These are phyloP conservation scores for Petaurus breviceps DNA, from an alignment of 2,113 vertebrate genomes.

Conservation along the genomic window DNA sequence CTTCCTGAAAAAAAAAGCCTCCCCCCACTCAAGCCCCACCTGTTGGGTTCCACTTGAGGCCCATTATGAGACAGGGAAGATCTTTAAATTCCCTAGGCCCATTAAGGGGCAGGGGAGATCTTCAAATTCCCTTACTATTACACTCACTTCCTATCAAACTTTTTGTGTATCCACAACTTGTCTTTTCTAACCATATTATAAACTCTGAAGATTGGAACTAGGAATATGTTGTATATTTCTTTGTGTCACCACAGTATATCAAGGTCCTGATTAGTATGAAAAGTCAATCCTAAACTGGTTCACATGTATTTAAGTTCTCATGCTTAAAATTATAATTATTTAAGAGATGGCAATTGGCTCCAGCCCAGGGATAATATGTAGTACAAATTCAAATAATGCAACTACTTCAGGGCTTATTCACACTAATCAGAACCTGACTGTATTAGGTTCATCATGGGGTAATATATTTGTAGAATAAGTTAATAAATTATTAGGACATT, in stretches of 20 bases:
- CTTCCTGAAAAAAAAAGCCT: no score
- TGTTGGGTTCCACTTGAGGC: no score
- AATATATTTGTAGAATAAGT: background rate
- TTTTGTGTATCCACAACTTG: background rate
- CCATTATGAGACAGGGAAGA: no score
- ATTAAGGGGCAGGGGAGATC: no score
- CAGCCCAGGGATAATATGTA: background rate
- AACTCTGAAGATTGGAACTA: slow-evolving; percentile 12
- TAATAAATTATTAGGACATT: slow-evolving; percentile 28
- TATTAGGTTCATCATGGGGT: background rate
- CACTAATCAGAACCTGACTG: background rate
- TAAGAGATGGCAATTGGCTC: background rate
- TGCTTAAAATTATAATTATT: background rate
- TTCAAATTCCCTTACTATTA: no score
- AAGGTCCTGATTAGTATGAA: background rate
- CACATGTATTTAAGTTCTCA: background rate
- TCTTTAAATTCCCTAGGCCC: no score
- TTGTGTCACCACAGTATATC: background rate
- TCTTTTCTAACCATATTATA: background rate
- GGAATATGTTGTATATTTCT: background rate
- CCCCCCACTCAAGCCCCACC: no score
- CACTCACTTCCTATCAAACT: background rate
- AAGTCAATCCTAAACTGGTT: background rate
- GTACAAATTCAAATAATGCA: background rate
- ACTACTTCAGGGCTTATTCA: background rate